Conservation (phyloP, 2,888 invertebrate genomes). For the Bibio marci region DNA sequence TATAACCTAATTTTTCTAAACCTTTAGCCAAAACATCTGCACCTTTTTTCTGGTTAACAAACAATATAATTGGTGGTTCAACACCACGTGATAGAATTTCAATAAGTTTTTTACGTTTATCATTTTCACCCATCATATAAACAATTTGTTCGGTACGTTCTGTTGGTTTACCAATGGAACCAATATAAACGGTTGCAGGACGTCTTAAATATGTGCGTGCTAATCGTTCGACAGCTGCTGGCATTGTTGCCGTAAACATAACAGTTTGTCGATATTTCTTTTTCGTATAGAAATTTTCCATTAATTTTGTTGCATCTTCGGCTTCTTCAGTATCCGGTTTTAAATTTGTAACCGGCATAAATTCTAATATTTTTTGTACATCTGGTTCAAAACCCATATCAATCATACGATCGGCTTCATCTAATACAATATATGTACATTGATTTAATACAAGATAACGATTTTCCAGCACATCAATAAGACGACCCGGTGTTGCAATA, state of each 20-base stretch:
- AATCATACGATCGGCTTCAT: constrained; percentile 98
- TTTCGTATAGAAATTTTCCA: constrained; percentile 88
- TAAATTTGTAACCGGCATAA: constrained; percentile 93
- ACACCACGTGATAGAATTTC: constrained; percentile 79
- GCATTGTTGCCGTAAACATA: constrained; percentile 99
- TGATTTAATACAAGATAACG: constrained; percentile 90
- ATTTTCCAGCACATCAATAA: constrained; percentile 97
- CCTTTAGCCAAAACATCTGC: constrained; percentile 96
- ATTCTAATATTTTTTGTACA: constrained; percentile 94
- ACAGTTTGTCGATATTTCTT: constrained; percentile 98
- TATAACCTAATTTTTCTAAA: constrained; percentile 90
- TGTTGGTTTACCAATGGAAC: constrained; percentile 90
- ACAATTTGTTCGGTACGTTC: constrained; percentile 97
- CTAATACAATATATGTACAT: constrained; percentile 93
- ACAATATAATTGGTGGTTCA: constrained; percentile 96
- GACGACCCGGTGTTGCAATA: constrained; percentile 97
- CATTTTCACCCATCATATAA: constrained; percentile 85
- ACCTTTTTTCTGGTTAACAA: constrained; percentile 99
- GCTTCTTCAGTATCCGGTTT: constrained; percentile 98
- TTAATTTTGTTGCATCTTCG: constrained; percentile 77
- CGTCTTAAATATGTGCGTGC: constrained; percentile 87
- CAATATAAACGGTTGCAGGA: constrained; percentile 95
- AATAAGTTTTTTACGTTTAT: constrained; percentile 91
- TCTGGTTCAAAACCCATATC: constrained; percentile 99
- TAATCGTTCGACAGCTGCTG: constrained; percentile 89